These are phyloP conservation scores for Lepilemur ruficaudatus DNA, from an alignment of 2,797 vertebrate genomes.

Conservation along the genomic window DNA sequence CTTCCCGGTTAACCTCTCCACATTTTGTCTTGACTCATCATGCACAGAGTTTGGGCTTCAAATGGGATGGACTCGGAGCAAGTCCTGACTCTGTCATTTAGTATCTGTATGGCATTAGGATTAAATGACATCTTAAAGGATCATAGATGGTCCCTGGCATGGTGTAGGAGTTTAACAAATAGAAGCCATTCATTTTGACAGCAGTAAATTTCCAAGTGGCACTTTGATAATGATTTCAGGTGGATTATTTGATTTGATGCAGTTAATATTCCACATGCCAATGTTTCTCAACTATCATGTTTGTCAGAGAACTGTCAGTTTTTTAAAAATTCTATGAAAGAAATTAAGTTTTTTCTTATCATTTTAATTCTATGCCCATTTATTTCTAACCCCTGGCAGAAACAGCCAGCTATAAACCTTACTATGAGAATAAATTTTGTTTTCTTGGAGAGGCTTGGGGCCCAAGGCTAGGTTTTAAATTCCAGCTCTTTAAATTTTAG, in stretches of 20 bases:
- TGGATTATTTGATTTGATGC: slow-evolving; percentile 26
- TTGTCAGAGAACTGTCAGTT: slow-evolving; percentile 16
- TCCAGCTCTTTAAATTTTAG: background rate
- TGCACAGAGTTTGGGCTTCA: background rate
- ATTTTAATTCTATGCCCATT: slow-evolving; percentile 36
- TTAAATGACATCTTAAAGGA: background rate
- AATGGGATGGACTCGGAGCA: background rate
- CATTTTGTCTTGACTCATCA: background rate
- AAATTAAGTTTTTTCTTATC: slow-evolving; percentile 57
- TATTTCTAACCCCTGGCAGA: slow-evolving; percentile 21
- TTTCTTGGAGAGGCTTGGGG: background rate
- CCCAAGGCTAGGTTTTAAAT: background rate
- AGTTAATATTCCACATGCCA: slow-evolving; percentile 5
- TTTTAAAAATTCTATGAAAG: background rate
- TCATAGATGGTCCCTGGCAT: background rate
- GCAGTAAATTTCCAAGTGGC: background rate
- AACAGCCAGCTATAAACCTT: background rate
- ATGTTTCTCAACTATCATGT: background rate
- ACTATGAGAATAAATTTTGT: background rate
- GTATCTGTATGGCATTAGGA: slow-evolving; percentile 15
- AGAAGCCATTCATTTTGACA: slow-evolving; percentile 56
- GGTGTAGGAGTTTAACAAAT: background rate
- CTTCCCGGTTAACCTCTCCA: background rate
- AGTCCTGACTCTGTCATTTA: background rate
- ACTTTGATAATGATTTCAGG: slow-evolving; percentile 17